phyloP scores from a whole-genome alignment of 2,113 vertebrate species.

The Cinclus cinclus region DNA sequence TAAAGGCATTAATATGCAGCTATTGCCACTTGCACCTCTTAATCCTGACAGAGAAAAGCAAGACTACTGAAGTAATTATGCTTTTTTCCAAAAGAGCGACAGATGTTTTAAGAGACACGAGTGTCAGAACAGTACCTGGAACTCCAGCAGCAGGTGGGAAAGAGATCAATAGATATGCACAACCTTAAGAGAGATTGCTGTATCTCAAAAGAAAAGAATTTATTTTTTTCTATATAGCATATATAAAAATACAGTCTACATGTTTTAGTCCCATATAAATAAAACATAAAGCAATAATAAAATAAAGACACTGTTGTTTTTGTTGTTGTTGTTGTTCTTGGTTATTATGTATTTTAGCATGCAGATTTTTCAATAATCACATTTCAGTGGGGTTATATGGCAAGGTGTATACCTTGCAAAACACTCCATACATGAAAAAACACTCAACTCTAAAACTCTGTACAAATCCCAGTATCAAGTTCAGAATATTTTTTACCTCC shows the following conservation, averaged over 20 bases:
- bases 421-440: not conserved
- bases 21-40: slow-evolving; percentile 16
- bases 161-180: not conserved
- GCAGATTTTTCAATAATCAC: not conserved
- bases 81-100: not conserved
- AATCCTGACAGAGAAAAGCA: not conserved
- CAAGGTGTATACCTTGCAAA: not conserved
- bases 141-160: not conserved
- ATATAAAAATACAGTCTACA: not conserved
- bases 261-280: not conserved
- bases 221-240: not conserved
- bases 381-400: not conserved
- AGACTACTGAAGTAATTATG: not conserved
- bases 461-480: not conserved
- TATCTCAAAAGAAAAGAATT: not conserved
- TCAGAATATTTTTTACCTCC: not conserved
- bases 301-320: not conserved
- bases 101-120: not conserved
- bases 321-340: not conserved
- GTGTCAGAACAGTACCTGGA: not conserved
- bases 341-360: not conserved
- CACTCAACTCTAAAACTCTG: not conserved
- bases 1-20: slow-evolving; percentile 8
- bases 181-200: not conserved
- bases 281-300: not conserved